Base-by-base conservation (phyloP, 2,888 invertebrate species). In the Gryllus longicercus region DNA sequence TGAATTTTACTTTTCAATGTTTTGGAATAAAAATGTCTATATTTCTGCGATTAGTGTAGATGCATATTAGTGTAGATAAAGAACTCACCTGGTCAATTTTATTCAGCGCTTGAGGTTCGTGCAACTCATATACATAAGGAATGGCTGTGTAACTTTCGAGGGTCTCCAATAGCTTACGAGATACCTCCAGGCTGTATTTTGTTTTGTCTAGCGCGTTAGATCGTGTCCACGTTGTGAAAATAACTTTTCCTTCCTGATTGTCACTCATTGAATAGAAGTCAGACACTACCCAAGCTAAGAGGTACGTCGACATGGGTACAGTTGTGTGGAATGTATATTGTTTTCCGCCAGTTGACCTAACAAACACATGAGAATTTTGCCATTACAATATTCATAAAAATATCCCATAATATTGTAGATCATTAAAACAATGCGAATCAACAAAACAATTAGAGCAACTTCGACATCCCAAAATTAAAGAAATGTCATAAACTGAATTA, bases 131-230 rank as follows among this genome's bases (percentile, higher is more conserved):
- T n/a, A 5, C 90, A 84, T 92, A 90, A 2, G 85, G 83, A 79
- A 89, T 86, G 83, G 91, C 92, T 11, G 82, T 88, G 84, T n/a
- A 90, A 85, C 0, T 86, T 84, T 88, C 90, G 90, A 93, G 85
- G 78, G 86, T 86, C 78, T 81, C 85, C 63, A 90, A 86, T 82
- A 89, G 87, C 79, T 88, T 82, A n/a, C 87, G 86, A 1, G 90
- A 90, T 2, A 88, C 85, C 0, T 86, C 83, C 3, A 88, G 85
- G 1, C 90, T 88, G 82, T 89, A 90, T 0, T 84, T 78, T 2
- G 88, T 88, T 83, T 89, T 89, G 1, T 84, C 83, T 1, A 89
- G 85, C 0, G 89, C 89, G 14, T 86, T 86, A 16, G 86, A 87
- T 79, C 90, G 86, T 1, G 89, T 89, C 84, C 86, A 87, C 1